Evolutionary conservation across 2,113 vertebrate genomes (phyloP).

Genomic region (Alexandromys fortis): DNA sequence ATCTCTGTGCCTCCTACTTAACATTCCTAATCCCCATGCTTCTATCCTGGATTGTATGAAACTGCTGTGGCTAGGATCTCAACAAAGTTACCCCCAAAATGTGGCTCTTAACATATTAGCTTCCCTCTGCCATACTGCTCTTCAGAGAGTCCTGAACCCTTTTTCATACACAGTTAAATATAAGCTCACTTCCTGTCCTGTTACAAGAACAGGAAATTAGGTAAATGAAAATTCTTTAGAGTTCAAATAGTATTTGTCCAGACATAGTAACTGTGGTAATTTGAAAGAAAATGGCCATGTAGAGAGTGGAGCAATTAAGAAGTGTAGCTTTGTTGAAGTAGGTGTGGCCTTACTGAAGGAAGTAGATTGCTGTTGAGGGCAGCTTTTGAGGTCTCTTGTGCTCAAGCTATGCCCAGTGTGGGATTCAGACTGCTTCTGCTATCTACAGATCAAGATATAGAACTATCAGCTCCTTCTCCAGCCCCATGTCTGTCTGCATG

Average conservation of each 20-base stretch:
- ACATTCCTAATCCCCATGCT: no score
- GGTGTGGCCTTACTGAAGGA: not conserved
- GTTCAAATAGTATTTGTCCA: not conserved
- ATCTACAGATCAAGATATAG: not conserved
- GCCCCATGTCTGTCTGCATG: not conserved
- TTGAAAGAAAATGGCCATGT: not conserved
- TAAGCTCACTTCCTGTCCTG: not conserved
- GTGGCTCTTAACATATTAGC: no score
- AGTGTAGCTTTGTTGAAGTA: not conserved
- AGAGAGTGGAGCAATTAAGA: not conserved
- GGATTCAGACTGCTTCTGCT: not conserved
- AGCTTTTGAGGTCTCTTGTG: not conserved
- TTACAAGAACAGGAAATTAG: not conserved
- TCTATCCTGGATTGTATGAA: no score
- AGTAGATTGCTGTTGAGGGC: not conserved
- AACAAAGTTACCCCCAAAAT: no score
- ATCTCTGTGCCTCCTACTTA: no score
- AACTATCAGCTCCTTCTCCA: not conserved
- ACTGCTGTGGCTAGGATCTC: no score
- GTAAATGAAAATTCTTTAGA: not conserved
- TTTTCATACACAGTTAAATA: not conserved
- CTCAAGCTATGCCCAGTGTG: not conserved
- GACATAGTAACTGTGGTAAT: not conserved
- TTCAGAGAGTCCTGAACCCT: not conserved
- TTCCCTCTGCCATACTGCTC: not conserved